Base-by-base conservation (phyloP, 2,797 vertebrate genomes). In the Crenichthys baileyi region DNA sequence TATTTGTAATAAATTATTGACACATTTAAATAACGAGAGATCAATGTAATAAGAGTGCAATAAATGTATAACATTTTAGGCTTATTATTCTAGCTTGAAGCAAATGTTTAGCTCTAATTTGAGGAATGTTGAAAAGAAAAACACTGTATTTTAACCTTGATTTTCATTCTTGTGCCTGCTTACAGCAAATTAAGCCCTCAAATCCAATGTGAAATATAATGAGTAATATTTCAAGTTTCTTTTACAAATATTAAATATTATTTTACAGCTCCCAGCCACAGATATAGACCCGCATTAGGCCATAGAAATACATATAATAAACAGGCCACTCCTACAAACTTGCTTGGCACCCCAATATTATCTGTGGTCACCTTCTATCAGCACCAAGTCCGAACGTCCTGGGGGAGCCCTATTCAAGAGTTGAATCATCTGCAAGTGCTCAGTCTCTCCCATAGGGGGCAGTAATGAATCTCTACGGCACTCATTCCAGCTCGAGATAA, bases 381-480 rank as follows among this genome's bases (percentile, higher is more conserved):
- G 65, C 12, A 13, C 13, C 50, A 16, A 4, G 36, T 36, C 36
- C 36, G 36, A 51, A 15, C 50, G 50, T 51, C 16, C 50, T 51
- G 50, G 12, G 16, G 16, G 13, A 51, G 50, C 12, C 50, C 18
- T 18, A 18, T 16, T 20, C 6, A 20, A 5, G 39, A n/a, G 22
- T 39, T 36, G n/a, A 61, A 55, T 26, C 65, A 18, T 20, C 0
- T 75, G 77, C 46, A n/a, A 2, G 0, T 36, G 0, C 72, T 11
- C 26, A 3, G 0, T 2, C 20, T n/a, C 72, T 63, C 88, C 93
- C 72, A 11, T 36, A 85, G 90, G 5, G 83, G 87, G 87, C 84
- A 73, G 6, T 22, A 53, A 9, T 51, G 73, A 4, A 15, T 15
- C 0, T 0, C 5, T 46, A 65, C 5, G 24, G 2, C 44, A 13